Evolutionary conservation across 1,140 invertebrate genomes (phyloP).

Genomic region (Hydropsyche tenuis): DNA sequence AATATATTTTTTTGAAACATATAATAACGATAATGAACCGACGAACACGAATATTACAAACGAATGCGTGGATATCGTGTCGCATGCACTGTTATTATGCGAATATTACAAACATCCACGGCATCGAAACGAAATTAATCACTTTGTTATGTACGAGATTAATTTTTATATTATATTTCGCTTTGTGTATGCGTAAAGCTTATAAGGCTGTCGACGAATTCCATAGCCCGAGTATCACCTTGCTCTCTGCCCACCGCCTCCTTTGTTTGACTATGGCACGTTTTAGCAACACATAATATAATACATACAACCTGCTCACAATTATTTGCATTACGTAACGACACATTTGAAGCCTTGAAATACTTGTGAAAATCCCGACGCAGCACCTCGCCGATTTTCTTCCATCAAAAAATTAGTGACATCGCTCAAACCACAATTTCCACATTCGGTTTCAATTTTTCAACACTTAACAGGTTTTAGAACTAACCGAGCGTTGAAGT

Average conservation of each 20-base stretch:
- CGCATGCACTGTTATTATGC: too few relatives aligned
- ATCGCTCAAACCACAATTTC: too few relatives aligned
- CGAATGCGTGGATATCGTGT: too few relatives aligned
- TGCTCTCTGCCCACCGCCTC: constrained; percentile 31
- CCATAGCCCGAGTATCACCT: constrained; percentile 20
- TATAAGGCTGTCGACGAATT: constrained; percentile 13
- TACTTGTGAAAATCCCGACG: not conserved
- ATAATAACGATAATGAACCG: too few relatives aligned
- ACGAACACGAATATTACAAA: too few relatives aligned
- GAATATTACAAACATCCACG: too few relatives aligned
- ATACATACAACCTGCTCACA: constrained; percentile 29
- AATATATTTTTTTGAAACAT: too few relatives aligned
- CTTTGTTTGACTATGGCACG: constrained; percentile 30
- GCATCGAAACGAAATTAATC: too few relatives aligned
- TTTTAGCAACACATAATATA: constrained; percentile 12
- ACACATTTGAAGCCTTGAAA: constrained; percentile 15
- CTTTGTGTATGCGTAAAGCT: too few relatives aligned
- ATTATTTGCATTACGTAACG: constrained; percentile 31
- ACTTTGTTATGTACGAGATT: too few relatives aligned
- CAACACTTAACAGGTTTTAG: not conserved
- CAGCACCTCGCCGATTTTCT: not conserved
- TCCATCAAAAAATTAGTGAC: not conserved
- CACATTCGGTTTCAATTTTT: too few relatives aligned
- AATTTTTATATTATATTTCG: too few relatives aligned
- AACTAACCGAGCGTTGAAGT: not conserved